phyloP scores from a whole-genome alignment of 2,888 invertebrate species.

The Xestia rhomboidea region DNA sequence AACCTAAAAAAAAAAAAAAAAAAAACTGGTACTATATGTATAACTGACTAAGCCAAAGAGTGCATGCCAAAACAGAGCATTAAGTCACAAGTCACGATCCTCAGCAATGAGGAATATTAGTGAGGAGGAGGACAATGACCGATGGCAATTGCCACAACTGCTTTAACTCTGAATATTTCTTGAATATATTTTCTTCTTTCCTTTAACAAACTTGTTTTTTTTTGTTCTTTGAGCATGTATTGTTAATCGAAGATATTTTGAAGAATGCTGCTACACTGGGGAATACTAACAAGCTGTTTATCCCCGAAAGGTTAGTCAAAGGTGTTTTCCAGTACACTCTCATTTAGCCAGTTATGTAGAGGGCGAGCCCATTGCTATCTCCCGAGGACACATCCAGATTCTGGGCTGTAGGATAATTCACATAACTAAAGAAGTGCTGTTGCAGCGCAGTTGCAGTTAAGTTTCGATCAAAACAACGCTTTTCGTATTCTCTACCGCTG shows the following conservation, averaged over 20 bases:
- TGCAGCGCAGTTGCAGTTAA: too few species aligned
- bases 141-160: constrained; percentile 16
- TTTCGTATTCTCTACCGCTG: too few species aligned
- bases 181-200: constrained; percentile 4
- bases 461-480: too few species aligned
- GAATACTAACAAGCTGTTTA: not conserved
- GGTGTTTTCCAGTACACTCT: too few species aligned
- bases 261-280: not conserved
- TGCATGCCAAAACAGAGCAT: constrained; percentile 51
- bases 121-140: constrained; percentile 36
- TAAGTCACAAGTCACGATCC: constrained; percentile 44
- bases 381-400: too few species aligned
- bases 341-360: not conserved
- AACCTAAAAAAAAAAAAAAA: too few species aligned
- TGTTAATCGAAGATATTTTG: not conserved
- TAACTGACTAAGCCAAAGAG: constrained; percentile 32
- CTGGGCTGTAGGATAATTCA: too few species aligned
- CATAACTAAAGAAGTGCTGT: too few species aligned
- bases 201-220: not conserved
- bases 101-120: constrained; percentile 35
- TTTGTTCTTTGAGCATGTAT: not conserved
- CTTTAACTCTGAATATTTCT: not conserved
- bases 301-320: not conserved
- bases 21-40: not conserved
- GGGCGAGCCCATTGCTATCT: not conserved